Percentiles rank a stretch among this genome's conserved stretches.
Conservation (phyloP, 64 coral and sea anemone species). For the Platygyra sinensis region DNA sequence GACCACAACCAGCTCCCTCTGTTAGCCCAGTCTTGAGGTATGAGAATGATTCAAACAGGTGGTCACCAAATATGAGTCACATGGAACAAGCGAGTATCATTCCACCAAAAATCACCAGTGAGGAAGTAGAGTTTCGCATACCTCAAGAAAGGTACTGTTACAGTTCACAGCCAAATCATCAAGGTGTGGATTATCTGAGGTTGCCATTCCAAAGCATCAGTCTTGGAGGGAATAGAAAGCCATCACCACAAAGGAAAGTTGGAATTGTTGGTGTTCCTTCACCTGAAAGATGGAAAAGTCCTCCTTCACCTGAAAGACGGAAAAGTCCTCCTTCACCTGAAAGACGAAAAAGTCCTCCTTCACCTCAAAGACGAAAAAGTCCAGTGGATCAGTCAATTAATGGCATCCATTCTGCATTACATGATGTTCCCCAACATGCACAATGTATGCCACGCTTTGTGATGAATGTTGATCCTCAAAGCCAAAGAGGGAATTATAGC, state of each 20-base stretch:
- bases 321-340: background rate
- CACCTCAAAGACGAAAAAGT: background rate
- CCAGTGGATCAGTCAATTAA: background rate
- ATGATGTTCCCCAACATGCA: background rate
- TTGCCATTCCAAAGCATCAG: constrained; percentile 13
- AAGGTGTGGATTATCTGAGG: background rate
- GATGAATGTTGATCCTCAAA: background rate
- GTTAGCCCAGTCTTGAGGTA: background rate
- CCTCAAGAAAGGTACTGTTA: background rate
- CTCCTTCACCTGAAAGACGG: background rate
- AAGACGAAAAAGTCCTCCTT: too few relatives aligned
- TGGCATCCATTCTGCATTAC: background rate
- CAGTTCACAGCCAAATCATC: background rate
- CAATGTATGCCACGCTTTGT: background rate
- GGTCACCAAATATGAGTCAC: background rate
- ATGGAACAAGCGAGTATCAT: background rate
- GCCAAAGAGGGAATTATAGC: background rate
- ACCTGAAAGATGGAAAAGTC: background rate
- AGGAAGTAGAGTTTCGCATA: background rate
- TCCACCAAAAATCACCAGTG: background rate
- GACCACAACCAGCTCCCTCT: background rate
- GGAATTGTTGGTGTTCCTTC: background rate
- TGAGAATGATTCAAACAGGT: background rate
- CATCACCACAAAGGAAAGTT: background rate
- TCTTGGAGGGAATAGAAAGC: background rate